Base-by-base conservation (phyloP, 2,888 invertebrate species). In the Tortricodes alternella region DNA sequence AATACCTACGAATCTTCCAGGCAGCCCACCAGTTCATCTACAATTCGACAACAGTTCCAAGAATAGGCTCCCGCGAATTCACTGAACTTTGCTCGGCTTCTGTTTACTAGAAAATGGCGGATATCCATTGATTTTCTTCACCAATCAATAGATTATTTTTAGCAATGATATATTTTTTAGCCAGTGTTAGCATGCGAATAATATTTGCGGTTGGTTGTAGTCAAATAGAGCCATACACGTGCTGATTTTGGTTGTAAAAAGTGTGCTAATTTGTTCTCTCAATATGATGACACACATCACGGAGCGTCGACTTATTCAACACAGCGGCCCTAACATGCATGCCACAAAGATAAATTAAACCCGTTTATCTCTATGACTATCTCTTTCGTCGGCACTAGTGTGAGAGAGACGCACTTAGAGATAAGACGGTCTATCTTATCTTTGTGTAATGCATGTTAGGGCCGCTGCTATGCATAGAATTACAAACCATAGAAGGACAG, bases 41-140 rank as follows among this genome's bases (percentile, higher is more conserved):
- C 18, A 11, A n/a, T 3, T 21, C 19, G 11, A 7, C 5, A 29
- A 16, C 27, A 38, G 29, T 32, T 29, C 6, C 5, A n/a, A 16
- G 51, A 46, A 46, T 53, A 39, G 8, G 32, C 2, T 18, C 13
- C 2, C 24, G 8, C 1, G 19, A 34, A 24, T 32, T 51, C 46
- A 34, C 3, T 41, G 39, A 53, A 44, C 52, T 52, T 35, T 7
- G 21, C 19, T 13, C 11, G 21, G 39, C 53, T 39, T 39, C 53
- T 53, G 39, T 53, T 39, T 53, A 34, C 39, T 19, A 32, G 39
- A 53, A 53, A 53, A 53, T 18, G n/a, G n/a, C n/a, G n/a, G n/a
- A n/a, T n/a, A n/a, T n/a, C 15, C n/a, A n/a, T 21, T 2, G 27
- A n/a, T 39, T 46, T 38, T 38, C 38, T 3, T 19, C 27, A 18